Conservation (phyloP, 1,140 invertebrate genomes). For the Cardiocondyla obscurior region DNA sequence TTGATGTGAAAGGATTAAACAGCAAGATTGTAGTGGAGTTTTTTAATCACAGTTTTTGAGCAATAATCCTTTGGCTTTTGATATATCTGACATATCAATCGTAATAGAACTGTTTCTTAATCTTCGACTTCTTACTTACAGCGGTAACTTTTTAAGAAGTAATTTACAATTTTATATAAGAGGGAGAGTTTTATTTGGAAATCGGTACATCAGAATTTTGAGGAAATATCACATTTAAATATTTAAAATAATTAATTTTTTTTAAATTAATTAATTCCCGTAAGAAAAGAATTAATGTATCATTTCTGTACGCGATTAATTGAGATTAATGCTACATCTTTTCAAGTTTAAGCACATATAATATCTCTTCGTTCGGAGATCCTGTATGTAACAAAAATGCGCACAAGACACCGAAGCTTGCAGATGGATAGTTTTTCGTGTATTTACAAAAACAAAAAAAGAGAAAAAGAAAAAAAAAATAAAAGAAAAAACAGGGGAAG, state of each 20-base stretch:
- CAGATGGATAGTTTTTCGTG: not conserved
- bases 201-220: too few species aligned
- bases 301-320: not conserved
- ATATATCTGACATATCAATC: conserved; percentile 62
- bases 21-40: not conserved
- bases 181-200: too few species aligned
- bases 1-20: not conserved
- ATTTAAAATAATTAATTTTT: not conserved
- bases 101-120: not conserved
- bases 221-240: not conserved
- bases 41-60: not conserved
- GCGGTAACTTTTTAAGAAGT: too few species aligned
- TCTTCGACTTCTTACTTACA: conserved; percentile 14
- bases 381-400: conserved; percentile 42
- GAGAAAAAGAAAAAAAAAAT: conserved; percentile 1
- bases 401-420: conserved; percentile 48
- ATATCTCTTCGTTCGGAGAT: conserved; percentile 29
- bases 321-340: conserved; percentile 44
- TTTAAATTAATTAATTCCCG: not conserved
- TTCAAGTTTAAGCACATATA: conserved; percentile 47
- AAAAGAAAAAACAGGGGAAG: conserved; percentile 2
- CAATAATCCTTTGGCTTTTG: conserved; percentile 42
- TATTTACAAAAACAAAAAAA: not conserved
- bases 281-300: not conserved
- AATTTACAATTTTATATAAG: too few species aligned